Evolutionary conservation across 2,888 invertebrate genomes (phyloP).

Genomic region (Entomobrya multifasciata): DNA sequence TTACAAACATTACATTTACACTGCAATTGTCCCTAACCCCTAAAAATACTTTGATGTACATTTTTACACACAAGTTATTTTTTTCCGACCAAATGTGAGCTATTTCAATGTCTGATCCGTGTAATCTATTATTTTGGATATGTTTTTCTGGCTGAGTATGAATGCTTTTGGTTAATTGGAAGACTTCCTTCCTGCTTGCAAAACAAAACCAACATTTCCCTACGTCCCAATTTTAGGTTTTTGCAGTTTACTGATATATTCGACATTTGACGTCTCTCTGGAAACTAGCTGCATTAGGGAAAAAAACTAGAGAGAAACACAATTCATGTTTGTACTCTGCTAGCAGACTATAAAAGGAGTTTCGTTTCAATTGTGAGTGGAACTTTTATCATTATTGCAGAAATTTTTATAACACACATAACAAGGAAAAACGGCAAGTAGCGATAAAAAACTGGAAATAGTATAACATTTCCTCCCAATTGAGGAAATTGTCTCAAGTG

Average conservation of each 20-base stretch:
- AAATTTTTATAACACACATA: too few species aligned
- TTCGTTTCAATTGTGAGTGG: too few species aligned
- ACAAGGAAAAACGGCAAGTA: too few species aligned
- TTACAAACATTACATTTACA: too few species aligned
- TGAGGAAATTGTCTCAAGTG: background rate
- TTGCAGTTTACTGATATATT: background rate
- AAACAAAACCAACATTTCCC: constrained; percentile 1
- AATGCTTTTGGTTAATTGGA: constrained; percentile 30
- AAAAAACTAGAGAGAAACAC: background rate
- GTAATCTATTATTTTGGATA: too few species aligned
- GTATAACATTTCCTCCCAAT: too few species aligned
- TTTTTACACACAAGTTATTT: background rate
- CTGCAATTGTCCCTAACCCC: background rate
- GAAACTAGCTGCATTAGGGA: background rate
- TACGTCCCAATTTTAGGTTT: background rate
- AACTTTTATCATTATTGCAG: too few species aligned
- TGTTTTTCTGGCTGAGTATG: background rate
- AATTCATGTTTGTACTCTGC: too few species aligned
- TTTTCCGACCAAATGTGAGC: background rate
- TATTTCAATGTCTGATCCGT: too few species aligned
- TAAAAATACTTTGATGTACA: too few species aligned
- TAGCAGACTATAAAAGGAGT: too few species aligned
- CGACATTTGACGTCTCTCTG: background rate
- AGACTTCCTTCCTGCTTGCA: constrained; percentile 30
- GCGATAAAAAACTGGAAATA: too few species aligned